Conservation (phyloP, 2,797 vertebrate genomes). For the Acanthis flammea region DNA sequence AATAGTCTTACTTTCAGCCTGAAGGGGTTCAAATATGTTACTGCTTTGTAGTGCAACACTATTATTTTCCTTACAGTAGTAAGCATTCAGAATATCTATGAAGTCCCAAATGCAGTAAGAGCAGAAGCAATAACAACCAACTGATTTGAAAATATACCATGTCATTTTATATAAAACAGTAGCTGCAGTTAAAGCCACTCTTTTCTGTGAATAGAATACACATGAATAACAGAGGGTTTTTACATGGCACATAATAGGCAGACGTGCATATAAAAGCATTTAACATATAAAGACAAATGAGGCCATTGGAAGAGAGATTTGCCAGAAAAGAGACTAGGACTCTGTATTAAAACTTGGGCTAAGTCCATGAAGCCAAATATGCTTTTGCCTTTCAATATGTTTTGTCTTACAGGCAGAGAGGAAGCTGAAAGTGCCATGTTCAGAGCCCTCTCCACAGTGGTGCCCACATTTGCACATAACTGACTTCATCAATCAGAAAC, state of each 20-base stretch:
- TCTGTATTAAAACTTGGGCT: not conserved
- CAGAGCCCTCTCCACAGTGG: not conserved
- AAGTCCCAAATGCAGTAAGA: not conserved
- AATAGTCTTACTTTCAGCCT: not conserved
- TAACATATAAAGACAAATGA: not conserved
- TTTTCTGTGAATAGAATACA: not conserved
- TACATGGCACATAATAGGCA: not conserved
- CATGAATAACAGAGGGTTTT: not conserved
- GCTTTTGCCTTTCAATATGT: not conserved
- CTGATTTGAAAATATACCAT: not conserved
- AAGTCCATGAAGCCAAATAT: not conserved
- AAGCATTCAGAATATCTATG: not conserved
- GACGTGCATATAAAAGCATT: not conserved
- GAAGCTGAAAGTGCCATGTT: not conserved
- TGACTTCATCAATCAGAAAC: not conserved
- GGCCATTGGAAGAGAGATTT: not conserved
- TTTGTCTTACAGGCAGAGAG: not conserved
- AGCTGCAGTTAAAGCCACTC: not conserved
- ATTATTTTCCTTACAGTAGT: not conserved
- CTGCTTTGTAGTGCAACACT: not conserved
- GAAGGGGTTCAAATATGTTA: not conserved
- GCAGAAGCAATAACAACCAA: not conserved
- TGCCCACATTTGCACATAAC: not conserved
- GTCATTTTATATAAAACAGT: not conserved
- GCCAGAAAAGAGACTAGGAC: not conserved